A percentile compares a stretch with the other conserved stretches of the same genome.
Evolutionary conservation across 2,797 vertebrate species (phyloP).

Genomic region (Epinephelus malabaricus): DNA sequence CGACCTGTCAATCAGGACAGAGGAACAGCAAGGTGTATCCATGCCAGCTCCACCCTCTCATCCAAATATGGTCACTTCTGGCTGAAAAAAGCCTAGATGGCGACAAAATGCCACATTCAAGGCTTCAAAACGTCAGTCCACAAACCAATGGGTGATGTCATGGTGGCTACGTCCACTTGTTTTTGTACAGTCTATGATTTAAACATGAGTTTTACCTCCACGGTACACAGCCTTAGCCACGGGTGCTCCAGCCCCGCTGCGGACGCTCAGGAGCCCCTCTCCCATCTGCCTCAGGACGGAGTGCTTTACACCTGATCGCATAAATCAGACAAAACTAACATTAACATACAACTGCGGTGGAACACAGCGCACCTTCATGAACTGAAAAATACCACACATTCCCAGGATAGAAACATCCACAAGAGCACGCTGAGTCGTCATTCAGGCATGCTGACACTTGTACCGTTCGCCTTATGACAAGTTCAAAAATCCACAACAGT

Average conservation of each 20-base stretch:
- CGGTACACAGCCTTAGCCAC: constrained; percentile 86
- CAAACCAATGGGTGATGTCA: too few species aligned
- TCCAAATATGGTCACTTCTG: too few species aligned
- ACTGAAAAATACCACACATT: background rate
- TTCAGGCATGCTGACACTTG: background rate
- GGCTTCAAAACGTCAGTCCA: too few species aligned
- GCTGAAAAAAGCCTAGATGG: too few species aligned
- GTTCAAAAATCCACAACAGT: background rate
- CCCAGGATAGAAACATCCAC: background rate
- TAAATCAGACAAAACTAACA: constrained; percentile 3
- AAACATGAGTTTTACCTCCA: constrained; percentile 84
- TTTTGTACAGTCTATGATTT: too few species aligned
- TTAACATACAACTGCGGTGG: background rate
- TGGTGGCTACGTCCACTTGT: too few species aligned
- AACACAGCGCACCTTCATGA: background rate
- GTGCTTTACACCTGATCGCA: constrained; percentile 89
- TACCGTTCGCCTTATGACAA: background rate
- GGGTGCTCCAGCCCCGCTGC: constrained; percentile 85
- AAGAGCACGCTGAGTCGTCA: background rate
- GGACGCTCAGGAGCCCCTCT: constrained; percentile 89
- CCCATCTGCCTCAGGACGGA: constrained; percentile 90
- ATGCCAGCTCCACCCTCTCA: too few species aligned
- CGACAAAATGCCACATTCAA: too few species aligned
- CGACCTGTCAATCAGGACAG: too few species aligned
- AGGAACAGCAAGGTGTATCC: too few species aligned